A percentile compares a stretch with the other conserved stretches of the same genome.
These are phyloP conservation scores for Chouioia cunea DNA, from an alignment of 2,888 invertebrate genomes.

Conservation along the genomic window DNA sequence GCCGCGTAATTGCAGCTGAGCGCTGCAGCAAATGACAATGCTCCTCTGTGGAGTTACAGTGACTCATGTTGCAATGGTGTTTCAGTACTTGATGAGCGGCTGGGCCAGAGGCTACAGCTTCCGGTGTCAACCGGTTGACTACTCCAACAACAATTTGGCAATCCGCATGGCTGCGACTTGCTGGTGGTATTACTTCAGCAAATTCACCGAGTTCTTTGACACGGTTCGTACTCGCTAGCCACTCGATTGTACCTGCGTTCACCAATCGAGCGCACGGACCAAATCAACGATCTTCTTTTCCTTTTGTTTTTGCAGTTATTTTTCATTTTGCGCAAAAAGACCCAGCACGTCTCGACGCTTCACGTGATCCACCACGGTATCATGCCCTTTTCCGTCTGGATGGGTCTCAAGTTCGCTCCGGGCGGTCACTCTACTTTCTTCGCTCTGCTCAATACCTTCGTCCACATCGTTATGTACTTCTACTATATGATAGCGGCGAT, in stretches of 20 bases:
- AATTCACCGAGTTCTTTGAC: constrained; percentile 97
- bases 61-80: constrained; percentile 47
- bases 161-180: constrained; percentile 92
- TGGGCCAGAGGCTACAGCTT: constrained; percentile 92
- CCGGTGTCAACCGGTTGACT: constrained; percentile 92
- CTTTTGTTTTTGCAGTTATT: constrained; percentile 73
- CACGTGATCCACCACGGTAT: constrained; percentile 97
- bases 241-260: constrained; percentile 1
- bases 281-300: too few species aligned
- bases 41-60: too few species aligned
- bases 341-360: constrained; percentile 91
- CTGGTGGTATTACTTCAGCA: constrained; percentile 98
- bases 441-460: constrained; percentile 92
- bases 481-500: constrained; percentile 96
- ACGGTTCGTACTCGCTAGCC: constrained; percentile 74
- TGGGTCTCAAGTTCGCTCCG: constrained; percentile 95
- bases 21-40: too few species aligned
- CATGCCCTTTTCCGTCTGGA: constrained; percentile 95
- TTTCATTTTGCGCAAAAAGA: constrained; percentile 95
- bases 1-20: too few species aligned
- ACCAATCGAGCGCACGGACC: not conserved
- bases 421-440: constrained; percentile 98
- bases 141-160: constrained; percentile 82
- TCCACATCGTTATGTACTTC: constrained; percentile 97
- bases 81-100: constrained; percentile 88